phyloP scores from a whole-genome alignment of 2,888 invertebrate species.

The Epistrophe eligans region DNA sequence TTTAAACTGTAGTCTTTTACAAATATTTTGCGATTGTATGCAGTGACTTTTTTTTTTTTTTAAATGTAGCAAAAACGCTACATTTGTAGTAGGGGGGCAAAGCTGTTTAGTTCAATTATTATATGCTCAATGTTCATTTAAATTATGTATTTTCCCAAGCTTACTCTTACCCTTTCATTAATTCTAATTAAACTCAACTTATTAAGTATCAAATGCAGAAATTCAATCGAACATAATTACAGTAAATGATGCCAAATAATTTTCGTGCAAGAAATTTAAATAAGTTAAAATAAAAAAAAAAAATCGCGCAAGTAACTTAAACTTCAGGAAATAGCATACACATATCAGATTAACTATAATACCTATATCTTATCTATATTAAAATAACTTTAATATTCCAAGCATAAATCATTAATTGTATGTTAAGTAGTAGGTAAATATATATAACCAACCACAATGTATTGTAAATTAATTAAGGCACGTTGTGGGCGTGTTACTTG shows the following conservation, averaged over 20 bases:
- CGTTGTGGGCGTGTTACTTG: constrained; percentile 19
- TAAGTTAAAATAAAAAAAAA: background rate
- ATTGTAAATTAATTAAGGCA: constrained; percentile 10
- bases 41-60: too few relatives aligned
- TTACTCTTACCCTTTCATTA: too few relatives aligned
- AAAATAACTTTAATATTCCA: constrained; percentile 1
- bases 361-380: background rate
- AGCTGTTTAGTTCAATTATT: too few relatives aligned
- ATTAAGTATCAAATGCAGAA: too few relatives aligned
- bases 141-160: too few relatives aligned
- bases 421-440: background rate
- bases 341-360: background rate
- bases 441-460: background rate
- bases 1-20: too few relatives aligned
- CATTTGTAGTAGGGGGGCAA: too few relatives aligned
- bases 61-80: too few relatives aligned
- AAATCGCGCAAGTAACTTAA: background rate
- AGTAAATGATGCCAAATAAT: background rate
- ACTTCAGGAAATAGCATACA: background rate
- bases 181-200: too few relatives aligned
- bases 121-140: too few relatives aligned
- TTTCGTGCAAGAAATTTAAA: background rate
- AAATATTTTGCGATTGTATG: too few relatives aligned
- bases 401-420: constrained; percentile 11
- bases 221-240: too few relatives aligned